These are phyloP conservation scores for Bungarus multicinctus DNA, from an alignment of 2,113 vertebrate species.

Conservation along the genomic window DNA sequence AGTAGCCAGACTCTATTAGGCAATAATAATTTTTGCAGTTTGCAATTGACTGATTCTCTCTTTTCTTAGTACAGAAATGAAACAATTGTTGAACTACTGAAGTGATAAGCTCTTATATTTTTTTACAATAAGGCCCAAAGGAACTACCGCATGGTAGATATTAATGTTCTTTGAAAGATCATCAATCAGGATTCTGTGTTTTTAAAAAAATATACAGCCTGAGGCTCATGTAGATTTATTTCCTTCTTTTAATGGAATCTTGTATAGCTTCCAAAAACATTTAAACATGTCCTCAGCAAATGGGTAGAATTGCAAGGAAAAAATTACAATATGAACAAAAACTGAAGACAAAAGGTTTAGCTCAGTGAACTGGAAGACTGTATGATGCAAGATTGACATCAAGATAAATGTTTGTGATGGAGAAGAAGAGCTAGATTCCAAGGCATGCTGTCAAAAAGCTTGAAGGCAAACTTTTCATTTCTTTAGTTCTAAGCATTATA, in stretches of 20 bases:
- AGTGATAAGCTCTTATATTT: not conserved
- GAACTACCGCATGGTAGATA: not conserved
- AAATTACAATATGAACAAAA: constrained; percentile 21
- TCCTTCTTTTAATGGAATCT: not conserved
- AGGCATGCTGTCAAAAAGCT: constrained; percentile 43
- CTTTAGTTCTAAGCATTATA: constrained; percentile 43
- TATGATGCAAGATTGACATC: constrained; percentile 13
- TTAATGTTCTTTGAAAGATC: not conserved
- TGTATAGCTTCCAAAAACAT: constrained; percentile 36
- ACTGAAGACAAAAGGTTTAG: constrained; percentile 7
- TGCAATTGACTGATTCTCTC: not conserved
- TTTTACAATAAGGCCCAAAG: not conserved
- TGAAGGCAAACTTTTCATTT: constrained; percentile 29
- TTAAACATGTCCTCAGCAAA: constrained; percentile 22
- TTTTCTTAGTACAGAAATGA: not conserved
- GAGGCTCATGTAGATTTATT: constrained; percentile 21
- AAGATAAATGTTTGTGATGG: constrained; percentile 21
- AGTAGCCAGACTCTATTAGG: not conserved
- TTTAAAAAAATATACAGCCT: not conserved
- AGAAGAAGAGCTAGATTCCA: constrained; percentile 5
- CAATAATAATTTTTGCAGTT: not conserved
- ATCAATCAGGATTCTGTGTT: not conserved
- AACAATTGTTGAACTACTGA: not conserved
- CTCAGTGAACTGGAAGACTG: constrained; percentile 20
- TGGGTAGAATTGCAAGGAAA: constrained; percentile 8